Evolutionary conservation across 2,888 invertebrate genomes (phyloP), one percentile per base, ranked within the genome.

Genomic region (Matsumyia berberina): DNA sequence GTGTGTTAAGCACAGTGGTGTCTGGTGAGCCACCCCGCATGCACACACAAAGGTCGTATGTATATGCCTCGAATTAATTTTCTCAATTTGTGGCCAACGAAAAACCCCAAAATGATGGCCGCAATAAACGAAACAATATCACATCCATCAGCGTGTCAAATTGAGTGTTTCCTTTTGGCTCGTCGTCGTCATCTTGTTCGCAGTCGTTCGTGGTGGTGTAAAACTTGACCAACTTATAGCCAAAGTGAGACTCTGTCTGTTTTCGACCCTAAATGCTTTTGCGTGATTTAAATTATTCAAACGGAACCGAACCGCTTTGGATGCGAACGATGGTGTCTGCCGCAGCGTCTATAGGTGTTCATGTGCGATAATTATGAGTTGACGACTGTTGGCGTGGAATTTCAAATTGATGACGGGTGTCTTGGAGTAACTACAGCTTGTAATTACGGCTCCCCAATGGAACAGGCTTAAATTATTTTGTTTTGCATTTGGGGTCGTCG

Each of bases 221-320:
- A 15, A 53, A 62, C 53, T 73, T 53, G 53, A 62, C 53, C 62
- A 62, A 49, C 58, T 70, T 72, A 31, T 51, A 29, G 42, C 58
- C 15, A 66, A 17, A 42, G n/a, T 42, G 33, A 39, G 19, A 35
- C 33, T 7, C 15, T 17, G 35, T 17, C 35, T 51, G 12, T 12
- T n/a, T 12, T 57, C 24, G 35, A 57, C 29, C 51, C 57, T 76
- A 70, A 81, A 76, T 51, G 51, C 24, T 81, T 70, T 64, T 62
- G 81, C 76, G 81, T 81, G 81, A 70, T 81, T 76, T 64, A 76
- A 81, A 70, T 81, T 58, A 76, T 76, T 57, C 69, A 55, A 37
- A 44, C 11, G 24, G 19, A 55, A 11, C 17, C n/a, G 46, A 44
- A 55, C 39, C 37, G n/a, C 46, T 58, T 42, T 17, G 5, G 11